Percentiles rank a stretch among this genome's conserved stretches.
These are phyloP conservation scores for Epistrophella euchroma DNA, from an alignment of 2,888 invertebrate genomes.

Conservation along the genomic window DNA sequence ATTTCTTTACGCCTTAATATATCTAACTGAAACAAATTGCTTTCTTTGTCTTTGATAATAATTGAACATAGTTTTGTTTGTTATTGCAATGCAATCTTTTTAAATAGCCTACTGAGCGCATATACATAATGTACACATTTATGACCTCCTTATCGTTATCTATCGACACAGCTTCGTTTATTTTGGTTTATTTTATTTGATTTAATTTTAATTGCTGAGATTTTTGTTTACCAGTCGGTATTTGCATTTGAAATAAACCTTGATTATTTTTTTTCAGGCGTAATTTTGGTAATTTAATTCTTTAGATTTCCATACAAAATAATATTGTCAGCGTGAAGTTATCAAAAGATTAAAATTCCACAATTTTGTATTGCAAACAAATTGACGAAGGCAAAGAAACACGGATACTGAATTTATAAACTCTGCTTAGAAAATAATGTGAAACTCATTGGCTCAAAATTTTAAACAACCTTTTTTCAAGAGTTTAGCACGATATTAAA, in stretches of 20 bases:
- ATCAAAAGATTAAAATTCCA: background rate
- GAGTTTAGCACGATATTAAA: too few relatives aligned
- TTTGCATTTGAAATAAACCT: background rate
- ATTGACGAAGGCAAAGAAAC: background rate
- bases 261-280: background rate
- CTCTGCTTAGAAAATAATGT: too few relatives aligned
- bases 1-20: background rate
- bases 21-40: background rate
- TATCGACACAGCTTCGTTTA: background rate
- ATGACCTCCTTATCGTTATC: constrained; percentile 21
- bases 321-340: background rate
- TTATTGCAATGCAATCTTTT: background rate
- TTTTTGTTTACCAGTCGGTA: background rate
- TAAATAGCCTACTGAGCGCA: background rate
- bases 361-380: background rate
- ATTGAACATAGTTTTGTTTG: background rate
- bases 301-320: background rate
- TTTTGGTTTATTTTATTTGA: background rate
- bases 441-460: too few relatives aligned
- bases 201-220: background rate
- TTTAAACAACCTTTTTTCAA: too few relatives aligned
- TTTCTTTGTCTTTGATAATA: background rate
- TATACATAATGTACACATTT: background rate
- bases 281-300: background rate
- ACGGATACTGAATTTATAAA: too few relatives aligned